A percentile compares a stretch with the other conserved stretches of the same genome.
phyloP scores from a whole-genome alignment of 2,797 vertebrate genomes.

The Hippocampus kuda region DNA sequence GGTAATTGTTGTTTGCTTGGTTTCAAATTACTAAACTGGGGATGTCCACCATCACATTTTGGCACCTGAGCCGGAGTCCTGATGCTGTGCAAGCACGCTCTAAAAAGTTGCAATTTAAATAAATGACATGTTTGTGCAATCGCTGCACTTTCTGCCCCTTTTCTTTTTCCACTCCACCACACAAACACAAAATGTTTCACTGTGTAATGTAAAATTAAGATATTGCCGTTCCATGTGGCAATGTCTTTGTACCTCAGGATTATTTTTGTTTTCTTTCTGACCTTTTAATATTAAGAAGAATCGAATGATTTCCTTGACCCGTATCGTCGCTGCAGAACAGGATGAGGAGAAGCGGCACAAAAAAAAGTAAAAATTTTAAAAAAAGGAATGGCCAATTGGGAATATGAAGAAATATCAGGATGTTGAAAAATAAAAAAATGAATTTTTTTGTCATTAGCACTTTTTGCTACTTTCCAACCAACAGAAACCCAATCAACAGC shows the following conservation, averaged over 20 bases:
- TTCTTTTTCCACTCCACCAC: not conserved
- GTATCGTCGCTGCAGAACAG: too few species aligned
- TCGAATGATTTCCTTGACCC: not conserved
- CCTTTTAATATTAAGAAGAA: not conserved
- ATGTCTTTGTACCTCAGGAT: too few species aligned
- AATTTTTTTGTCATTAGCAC: too few species aligned
- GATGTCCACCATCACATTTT: too few species aligned
- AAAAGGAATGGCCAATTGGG: not conserved
- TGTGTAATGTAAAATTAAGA: not conserved
- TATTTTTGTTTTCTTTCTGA: not conserved
- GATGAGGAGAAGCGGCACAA: not conserved
- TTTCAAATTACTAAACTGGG: not conserved
- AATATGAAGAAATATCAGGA: not conserved
- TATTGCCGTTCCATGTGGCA: too few species aligned
- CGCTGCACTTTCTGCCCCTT: not conserved
- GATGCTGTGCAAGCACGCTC: not conserved
- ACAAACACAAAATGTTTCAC: not conserved
- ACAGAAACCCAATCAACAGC: not conserved
- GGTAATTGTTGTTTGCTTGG: not conserved
- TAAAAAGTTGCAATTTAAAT: not conserved
- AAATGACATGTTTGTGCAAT: not conserved
- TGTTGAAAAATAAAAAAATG: not conserved
- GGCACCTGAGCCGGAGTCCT: too few species aligned
- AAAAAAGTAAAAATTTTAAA: too few species aligned
- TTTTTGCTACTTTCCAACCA: not conserved